Conservation (phyloP, 2,113 vertebrate genomes). For the Pelmatolapia mariae region DNA sequence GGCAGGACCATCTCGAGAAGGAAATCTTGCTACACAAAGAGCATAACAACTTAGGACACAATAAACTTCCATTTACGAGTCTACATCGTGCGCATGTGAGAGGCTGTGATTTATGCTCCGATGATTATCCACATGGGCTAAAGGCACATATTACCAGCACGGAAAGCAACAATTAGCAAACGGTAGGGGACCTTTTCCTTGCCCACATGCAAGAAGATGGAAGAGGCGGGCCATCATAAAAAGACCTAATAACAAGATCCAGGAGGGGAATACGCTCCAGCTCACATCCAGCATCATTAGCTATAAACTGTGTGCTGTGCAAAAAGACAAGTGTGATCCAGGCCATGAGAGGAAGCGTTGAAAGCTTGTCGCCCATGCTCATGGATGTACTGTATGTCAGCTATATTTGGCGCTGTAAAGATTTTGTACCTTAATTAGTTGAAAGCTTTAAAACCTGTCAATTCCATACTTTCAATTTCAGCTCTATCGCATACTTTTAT, state of each 20-base stretch:
- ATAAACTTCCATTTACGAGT: not conserved
- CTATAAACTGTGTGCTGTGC: not conserved
- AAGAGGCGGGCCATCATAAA: not conserved
- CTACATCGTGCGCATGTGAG: not conserved
- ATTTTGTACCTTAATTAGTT: not conserved
- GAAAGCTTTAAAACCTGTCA: not conserved
- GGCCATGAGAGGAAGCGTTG: not conserved
- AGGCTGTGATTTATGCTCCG: not conserved
- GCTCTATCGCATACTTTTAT: not conserved
- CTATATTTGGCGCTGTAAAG: not conserved
- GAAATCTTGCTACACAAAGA: not conserved
- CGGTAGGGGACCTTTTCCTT: not conserved
- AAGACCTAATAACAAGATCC: slow-evolving; percentile 18
- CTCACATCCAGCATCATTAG: not conserved
- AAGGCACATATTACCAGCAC: not conserved
- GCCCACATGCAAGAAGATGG: not conserved
- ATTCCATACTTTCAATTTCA: not conserved
- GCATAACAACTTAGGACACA: not conserved
- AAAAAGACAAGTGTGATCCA: not conserved
- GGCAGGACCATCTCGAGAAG: not conserved
- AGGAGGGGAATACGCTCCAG: not conserved
- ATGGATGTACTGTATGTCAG: not conserved
- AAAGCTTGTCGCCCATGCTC: not conserved
- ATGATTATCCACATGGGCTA: not conserved
- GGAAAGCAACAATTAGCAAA: slow-evolving; percentile 33